phyloP scores from a whole-genome alignment of 2,797 vertebrate species.

The Stomatorhinus walkeri region DNA sequence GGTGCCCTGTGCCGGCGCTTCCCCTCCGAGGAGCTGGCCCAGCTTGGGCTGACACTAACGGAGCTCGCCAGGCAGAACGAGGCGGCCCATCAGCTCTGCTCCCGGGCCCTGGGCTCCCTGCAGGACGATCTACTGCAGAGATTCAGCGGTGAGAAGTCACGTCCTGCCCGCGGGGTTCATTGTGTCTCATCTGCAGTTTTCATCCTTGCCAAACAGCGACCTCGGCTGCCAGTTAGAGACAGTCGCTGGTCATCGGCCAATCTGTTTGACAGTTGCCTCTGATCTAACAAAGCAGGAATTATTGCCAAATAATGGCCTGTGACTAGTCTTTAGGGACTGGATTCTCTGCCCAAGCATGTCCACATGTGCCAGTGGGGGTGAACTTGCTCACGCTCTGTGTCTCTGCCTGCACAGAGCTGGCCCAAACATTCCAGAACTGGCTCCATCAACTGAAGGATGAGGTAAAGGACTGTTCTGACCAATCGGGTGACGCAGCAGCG shows the following conservation, averaged over 20 bases:
- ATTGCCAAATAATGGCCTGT: not conserved
- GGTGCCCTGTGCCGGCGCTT: constrained; percentile 79
- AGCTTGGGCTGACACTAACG: constrained; percentile 70
- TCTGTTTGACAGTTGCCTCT: not conserved
- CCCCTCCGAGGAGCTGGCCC: constrained; percentile 73
- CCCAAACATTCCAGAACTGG: constrained; percentile 80
- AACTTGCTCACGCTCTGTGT: constrained; percentile 22
- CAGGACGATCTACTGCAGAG: constrained; percentile 78
- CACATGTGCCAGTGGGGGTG: not conserved
- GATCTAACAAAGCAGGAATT: not conserved
- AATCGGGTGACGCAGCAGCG: constrained; percentile 67
- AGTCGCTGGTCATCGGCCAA: not conserved
- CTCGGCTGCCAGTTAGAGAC: not conserved
- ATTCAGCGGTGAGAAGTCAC: constrained; percentile 68
- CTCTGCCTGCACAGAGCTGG: constrained; percentile 62
- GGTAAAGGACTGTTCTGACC: constrained; percentile 68
- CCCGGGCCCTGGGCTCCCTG: constrained; percentile 67
- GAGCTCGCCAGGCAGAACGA: constrained; percentile 78
- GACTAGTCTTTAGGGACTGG: not conserved
- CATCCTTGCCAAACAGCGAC: not conserved
- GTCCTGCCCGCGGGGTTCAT: not conserved
- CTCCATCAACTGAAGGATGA: constrained; percentile 63
- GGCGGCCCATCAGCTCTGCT: constrained; percentile 67
- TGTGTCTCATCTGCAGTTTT: not conserved
- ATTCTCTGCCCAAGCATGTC: constrained; percentile 28